Evolutionary conservation across 1,140 invertebrate genomes (phyloP).

Genomic region (Octopus sinensis): DNA sequence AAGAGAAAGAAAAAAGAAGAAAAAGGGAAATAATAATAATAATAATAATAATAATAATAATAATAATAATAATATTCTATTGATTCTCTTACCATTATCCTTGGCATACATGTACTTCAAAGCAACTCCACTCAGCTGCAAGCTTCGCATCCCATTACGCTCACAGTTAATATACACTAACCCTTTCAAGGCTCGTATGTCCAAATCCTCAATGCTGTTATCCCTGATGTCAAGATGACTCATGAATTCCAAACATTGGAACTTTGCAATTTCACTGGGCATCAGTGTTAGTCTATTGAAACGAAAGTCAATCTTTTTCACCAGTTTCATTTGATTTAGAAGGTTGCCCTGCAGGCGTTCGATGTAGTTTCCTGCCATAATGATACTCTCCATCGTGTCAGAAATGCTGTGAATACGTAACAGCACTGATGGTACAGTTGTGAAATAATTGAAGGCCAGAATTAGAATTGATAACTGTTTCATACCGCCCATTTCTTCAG

Average conservation of each 20-base stretch:
- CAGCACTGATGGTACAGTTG: slow-evolving; percentile 44
- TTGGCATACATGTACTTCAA: slow-evolving; percentile 51
- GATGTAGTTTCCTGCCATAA: slow-evolving; percentile 57
- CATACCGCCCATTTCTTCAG: slow-evolving; percentile 48
- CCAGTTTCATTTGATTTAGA: slow-evolving; percentile 47
- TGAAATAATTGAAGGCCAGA: slow-evolving; percentile 56
- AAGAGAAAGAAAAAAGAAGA: too few species aligned
- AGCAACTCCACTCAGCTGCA: slow-evolving; percentile 50
- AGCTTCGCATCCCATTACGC: slow-evolving; percentile 43
- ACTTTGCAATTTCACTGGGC: slow-evolving; percentile 51
- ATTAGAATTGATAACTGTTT: slow-evolving; percentile 49
- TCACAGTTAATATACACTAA: slow-evolving; percentile 56
- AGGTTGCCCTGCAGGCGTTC: slow-evolving; percentile 45
- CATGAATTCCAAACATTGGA: slow-evolving; percentile 49
- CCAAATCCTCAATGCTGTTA: slow-evolving; percentile 51
- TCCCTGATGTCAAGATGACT: slow-evolving; percentile 55
- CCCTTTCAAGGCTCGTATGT: slow-evolving; percentile 48
- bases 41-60: too few species aligned
- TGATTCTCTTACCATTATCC: slow-evolving; percentile 47
- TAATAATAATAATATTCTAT: too few species aligned
- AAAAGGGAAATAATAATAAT: too few species aligned
- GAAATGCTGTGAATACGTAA: slow-evolving; percentile 36
- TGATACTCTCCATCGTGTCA: slow-evolving; percentile 49
- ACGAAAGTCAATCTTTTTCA: slow-evolving; percentile 55
- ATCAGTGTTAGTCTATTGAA: slow-evolving; percentile 53